These are phyloP conservation scores for Hypolimnas misippus DNA, from an alignment of 2,888 invertebrate species.

Conservation along the genomic window DNA sequence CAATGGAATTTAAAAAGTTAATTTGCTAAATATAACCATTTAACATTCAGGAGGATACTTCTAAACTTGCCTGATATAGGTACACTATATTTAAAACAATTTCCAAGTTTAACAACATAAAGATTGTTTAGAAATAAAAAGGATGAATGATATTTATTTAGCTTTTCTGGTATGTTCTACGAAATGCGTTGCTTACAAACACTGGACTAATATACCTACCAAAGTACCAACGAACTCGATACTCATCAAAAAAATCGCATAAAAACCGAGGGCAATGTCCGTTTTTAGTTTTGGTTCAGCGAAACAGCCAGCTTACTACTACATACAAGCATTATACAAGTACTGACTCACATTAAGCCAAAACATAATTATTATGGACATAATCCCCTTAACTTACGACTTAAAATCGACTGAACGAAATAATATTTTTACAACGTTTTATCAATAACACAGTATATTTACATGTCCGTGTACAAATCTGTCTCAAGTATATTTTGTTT, in stretches of 20 bases:
- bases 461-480: neutral
- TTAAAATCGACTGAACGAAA: constrained; percentile 30
- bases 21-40: too few relatives aligned
- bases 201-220: constrained; percentile 20
- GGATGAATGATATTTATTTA: too few relatives aligned
- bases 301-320: constrained; percentile 57
- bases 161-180: constrained; percentile 13
- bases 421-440: constrained; percentile 11
- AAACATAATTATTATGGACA: constrained; percentile 32
- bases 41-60: too few relatives aligned
- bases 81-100: too few relatives aligned
- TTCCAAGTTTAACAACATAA: too few relatives aligned
- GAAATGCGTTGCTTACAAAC: constrained; percentile 14
- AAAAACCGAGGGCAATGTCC: constrained; percentile 74
- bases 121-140: too few relatives aligned
- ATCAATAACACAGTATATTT: neutral
- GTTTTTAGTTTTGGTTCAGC: constrained; percentile 72
- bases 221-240: constrained; percentile 49
- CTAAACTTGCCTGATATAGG: too few relatives aligned
- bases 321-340: constrained; percentile 46
- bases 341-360: constrained; percentile 29
- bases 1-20: too few relatives aligned
- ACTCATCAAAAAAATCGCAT: constrained; percentile 63
- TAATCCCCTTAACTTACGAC: constrained; percentile 24
- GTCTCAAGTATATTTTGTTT: constrained; percentile 10